These are phyloP conservation scores for Paraescarpia echinospica DNA, from an alignment of 1,140 invertebrate species.

Conservation along the genomic window DNA sequence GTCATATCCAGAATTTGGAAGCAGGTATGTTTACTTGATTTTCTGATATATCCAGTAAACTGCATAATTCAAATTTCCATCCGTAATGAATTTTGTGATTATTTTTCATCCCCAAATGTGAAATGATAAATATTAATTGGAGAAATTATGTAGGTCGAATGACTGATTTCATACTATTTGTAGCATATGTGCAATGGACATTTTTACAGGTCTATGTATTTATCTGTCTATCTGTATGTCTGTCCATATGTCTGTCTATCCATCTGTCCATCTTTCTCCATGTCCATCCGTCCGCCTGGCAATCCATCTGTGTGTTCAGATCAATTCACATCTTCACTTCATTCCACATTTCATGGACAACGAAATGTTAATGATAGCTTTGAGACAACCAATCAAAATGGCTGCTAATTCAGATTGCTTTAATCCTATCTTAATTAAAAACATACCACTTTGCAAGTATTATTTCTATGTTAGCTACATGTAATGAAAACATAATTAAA, in stretches of 20 bases:
- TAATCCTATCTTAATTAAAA: neutral
- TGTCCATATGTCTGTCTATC: neutral
- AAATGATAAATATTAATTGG: neutral
- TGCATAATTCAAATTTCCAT: neutral
- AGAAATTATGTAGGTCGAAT: neutral
- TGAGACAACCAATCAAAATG: neutral
- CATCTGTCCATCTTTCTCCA: neutral
- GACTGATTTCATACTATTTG: neutral
- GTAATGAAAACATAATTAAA: neutral
- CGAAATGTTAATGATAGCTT: no score
- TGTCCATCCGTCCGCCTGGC: neutral
- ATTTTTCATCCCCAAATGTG: neutral
- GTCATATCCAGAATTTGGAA: slow-evolving; percentile 68
- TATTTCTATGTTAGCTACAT: neutral
- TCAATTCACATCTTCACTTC: neutral
- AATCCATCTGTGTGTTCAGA: no score
- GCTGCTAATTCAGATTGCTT: neutral
- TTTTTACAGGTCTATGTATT: no score
- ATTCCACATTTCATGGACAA: neutral
- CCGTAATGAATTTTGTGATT: neutral
- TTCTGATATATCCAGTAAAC: neutral
- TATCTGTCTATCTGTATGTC: no score
- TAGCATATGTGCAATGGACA: neutral
- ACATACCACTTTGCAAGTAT: neutral
- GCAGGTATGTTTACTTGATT: slow-evolving; percentile 38